Percentiles rank a stretch among this genome's conserved stretches.
These are phyloP conservation scores for Metridium senile DNA, from an alignment of 92 coral and sea anemone species.

Conservation along the genomic window DNA sequence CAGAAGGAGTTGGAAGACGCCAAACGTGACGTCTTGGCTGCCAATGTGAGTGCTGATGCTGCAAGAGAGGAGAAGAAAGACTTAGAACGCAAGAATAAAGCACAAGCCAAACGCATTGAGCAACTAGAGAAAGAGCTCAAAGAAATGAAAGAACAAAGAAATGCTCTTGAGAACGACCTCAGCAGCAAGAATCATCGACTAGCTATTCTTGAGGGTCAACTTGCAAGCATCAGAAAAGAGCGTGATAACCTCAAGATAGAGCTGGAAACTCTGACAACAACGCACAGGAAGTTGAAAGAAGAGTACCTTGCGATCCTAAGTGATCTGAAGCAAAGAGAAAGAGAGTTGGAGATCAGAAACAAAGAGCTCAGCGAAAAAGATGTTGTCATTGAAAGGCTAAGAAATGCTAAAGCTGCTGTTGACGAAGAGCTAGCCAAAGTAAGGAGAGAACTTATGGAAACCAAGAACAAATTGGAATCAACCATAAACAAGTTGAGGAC, in stretches of 20 bases:
- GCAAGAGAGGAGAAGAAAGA: slow-evolving; percentile 74
- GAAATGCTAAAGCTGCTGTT: slow-evolving; percentile 59
- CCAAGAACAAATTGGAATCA: slow-evolving; percentile 68
- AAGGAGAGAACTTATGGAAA: slow-evolving; percentile 78
- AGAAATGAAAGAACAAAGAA: slow-evolving; percentile 80
- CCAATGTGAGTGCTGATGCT: slow-evolving; percentile 67
- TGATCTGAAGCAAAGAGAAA: slow-evolving; percentile 63
- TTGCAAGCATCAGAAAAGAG: slow-evolving; percentile 69
- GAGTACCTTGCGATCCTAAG: slow-evolving; percentile 60
- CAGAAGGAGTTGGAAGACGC: slow-evolving; percentile 70
- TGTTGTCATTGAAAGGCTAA: slow-evolving; percentile 64
- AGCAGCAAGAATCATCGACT: slow-evolving; percentile 83
- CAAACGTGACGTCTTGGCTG: slow-evolving; percentile 68
- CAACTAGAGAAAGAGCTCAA: slow-evolving; percentile 71
- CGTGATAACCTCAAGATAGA: slow-evolving; percentile 71
- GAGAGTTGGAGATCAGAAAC: slow-evolving; percentile 51
- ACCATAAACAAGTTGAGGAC: slow-evolving; percentile 75
- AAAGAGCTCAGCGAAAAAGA: slow-evolving; percentile 75
- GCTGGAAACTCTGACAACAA: slow-evolving; percentile 49
- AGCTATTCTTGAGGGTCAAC: slow-evolving; percentile 73
- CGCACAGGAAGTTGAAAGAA: slow-evolving; percentile 69
- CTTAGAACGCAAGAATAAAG: slow-evolving; percentile 70
- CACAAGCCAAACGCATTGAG: slow-evolving; percentile 45
- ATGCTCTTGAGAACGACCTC: slow-evolving; percentile 78
- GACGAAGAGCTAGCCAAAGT: slow-evolving; percentile 74